Conservation (phyloP, 1,140 invertebrate genomes). For the Zaprionus kolodkinae region DNA sequence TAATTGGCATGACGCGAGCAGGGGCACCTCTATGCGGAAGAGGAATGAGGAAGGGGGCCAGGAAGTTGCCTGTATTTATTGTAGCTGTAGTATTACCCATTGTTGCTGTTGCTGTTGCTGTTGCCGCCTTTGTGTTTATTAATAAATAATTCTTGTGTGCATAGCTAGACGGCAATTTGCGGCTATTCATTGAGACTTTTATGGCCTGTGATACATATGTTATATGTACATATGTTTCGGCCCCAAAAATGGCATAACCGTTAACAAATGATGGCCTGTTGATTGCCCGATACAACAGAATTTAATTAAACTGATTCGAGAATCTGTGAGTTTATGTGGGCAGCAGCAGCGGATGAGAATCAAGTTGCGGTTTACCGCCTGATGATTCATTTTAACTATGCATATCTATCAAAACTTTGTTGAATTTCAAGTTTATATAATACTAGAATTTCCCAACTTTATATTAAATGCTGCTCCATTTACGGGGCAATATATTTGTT, state of each 20-base stretch:
- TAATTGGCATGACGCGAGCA: constrained; percentile 60
- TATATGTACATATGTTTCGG: constrained; percentile 3
- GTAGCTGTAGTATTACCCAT: constrained; percentile 17
- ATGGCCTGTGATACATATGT: constrained; percentile 62
- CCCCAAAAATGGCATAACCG: constrained; percentile 42
- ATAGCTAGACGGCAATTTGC: constrained; percentile 50
- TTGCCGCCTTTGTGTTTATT: constrained; percentile 62
- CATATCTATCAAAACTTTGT: neutral
- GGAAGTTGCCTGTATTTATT: constrained; percentile 11
- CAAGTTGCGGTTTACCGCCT: constrained; percentile 8
- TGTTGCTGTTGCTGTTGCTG: constrained; percentile 19
- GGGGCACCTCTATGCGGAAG: neutral
- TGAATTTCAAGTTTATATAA: neutral
- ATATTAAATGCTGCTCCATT: neutral
- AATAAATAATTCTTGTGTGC: constrained; percentile 70
- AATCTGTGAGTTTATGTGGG: constrained; percentile 1
- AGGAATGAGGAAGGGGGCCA: no score
- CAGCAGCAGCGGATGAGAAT: no score
- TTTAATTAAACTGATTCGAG: constrained; percentile 42
- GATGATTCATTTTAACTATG: neutral
- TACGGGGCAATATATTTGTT: neutral
- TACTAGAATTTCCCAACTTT: neutral
- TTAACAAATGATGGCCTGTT: constrained; percentile 51
- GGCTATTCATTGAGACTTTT: constrained; percentile 62
- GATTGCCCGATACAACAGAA: constrained; percentile 21